Evolutionary conservation across 1,140 invertebrate species (phyloP), one percentile per base, ranked within the genome.

Genomic region (Littorina saxatilis): DNA sequence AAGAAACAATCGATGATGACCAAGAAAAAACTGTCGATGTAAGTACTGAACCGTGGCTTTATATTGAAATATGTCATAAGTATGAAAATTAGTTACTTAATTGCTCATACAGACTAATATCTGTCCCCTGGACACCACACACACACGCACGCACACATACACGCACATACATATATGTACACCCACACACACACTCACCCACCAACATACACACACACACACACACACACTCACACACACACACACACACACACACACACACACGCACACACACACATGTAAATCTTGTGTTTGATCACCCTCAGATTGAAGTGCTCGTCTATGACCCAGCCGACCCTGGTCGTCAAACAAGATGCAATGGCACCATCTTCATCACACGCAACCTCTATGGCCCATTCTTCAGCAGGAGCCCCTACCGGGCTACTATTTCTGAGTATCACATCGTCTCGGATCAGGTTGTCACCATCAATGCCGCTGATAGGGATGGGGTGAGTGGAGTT

Each of bases 401-500:
- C 52, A 23, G 50, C 0, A 5, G 72, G 20, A 58, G 52, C 40
- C 55, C 83, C 1, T 86, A 84, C 32, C 80, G 27, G 29, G 39
- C 52, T 4, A 86, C 83, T 27, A 82, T 89, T 52, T 84, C 83
- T 61, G 88, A 90, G 74, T 83, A 86, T 39, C 80, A 83, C 70
- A 5, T 27, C 13, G 52, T 88, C 52, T 82, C 81, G 15, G 40
- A 29, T 47, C 50, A 72, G 20, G 83, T 90, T 20, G 35, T 89
- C n/a, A 82, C 81, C 55, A 72, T 86, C 9, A 85, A 84, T 29
- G 89, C 88, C 11, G 80, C 75, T 20, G 89, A 90, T 83, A 29
- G 5, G 61, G 87, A 90, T 80, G 80, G 82, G 63, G 90, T 91
- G 81, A 83, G 86, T 52, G 40, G n/a, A n/a, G n/a, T n/a, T n/a